Conservation (phyloP, 2,113 vertebrate genomes). For the Chaetodon auriga region DNA sequence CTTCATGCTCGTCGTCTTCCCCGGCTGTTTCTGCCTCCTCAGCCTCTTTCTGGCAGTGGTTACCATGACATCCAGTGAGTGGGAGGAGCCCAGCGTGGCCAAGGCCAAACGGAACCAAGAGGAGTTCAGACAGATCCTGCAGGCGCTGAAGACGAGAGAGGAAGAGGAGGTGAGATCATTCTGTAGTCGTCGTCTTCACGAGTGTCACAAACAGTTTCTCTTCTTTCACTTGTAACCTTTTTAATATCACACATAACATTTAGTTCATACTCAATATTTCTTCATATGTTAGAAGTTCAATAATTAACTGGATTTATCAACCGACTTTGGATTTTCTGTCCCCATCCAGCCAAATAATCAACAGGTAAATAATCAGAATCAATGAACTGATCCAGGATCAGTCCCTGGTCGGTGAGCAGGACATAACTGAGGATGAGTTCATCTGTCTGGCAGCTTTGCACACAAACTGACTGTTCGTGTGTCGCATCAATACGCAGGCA, state of each 20-base stretch:
- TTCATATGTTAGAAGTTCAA: too few relatives aligned
- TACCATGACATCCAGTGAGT: slow-evolving; percentile 87
- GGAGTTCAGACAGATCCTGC: slow-evolving; percentile 88
- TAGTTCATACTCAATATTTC: too few relatives aligned
- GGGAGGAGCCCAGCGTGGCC: slow-evolving; percentile 82
- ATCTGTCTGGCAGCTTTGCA: not conserved
- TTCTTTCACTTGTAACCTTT: too few relatives aligned
- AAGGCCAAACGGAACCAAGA: slow-evolving; percentile 89
- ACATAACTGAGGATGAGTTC: too few relatives aligned
- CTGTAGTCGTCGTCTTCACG: not conserved
- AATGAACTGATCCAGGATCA: too few relatives aligned
- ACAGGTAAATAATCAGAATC: too few relatives aligned
- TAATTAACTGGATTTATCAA: too few relatives aligned
- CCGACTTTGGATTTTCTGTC: too few relatives aligned
- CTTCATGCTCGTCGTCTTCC: slow-evolving; percentile 90
- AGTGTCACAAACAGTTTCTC: too few relatives aligned
- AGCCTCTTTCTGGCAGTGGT: slow-evolving; percentile 91
- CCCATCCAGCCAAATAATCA: too few relatives aligned
- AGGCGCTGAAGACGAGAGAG: slow-evolving; percentile 88
- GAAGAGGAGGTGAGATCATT: slow-evolving; percentile 75
- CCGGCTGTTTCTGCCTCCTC: slow-evolving; percentile 91
- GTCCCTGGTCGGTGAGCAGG: too few relatives aligned
- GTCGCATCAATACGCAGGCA: not conserved
- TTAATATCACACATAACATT: too few relatives aligned
- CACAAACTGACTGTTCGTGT: not conserved